Evolutionary conservation across 1,140 invertebrate species (phyloP).

Genomic region (Vollenhovia emeryi): DNA sequence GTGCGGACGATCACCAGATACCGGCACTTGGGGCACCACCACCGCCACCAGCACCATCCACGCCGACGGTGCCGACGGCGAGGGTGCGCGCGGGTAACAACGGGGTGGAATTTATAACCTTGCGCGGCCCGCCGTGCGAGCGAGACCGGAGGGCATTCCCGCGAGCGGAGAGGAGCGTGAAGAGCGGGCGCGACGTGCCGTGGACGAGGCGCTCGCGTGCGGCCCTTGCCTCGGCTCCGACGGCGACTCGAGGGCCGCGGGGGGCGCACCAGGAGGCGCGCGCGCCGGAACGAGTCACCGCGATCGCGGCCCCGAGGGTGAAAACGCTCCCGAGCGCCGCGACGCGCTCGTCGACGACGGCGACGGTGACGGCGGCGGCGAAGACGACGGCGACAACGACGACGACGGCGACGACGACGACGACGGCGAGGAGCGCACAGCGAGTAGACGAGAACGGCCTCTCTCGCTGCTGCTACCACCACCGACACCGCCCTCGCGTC

Average conservation of each 20-base stretch:
- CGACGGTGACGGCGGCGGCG: conserved; percentile 45
- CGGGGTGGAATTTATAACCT: conserved; percentile 57
- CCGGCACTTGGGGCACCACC: conserved; percentile 36
- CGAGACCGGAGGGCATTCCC: not conserved
- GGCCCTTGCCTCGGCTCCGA: not conserved
- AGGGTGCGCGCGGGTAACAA: conserved; percentile 43
- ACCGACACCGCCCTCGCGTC: conserved; percentile 79
- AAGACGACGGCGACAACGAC: conserved; percentile 50
- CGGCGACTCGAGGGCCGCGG: conserved; percentile 43
- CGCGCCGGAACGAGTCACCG: not conserved
- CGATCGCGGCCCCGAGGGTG: not conserved
- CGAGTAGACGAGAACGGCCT: conserved; percentile 60
- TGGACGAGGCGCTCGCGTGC: not conserved
- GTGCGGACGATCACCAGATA: conserved; percentile 33
- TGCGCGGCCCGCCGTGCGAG: conserved; percentile 49
- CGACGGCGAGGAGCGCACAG: conserved; percentile 48
- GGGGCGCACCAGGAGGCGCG: not conserved
- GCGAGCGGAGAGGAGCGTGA: not conserved
- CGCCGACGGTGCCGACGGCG: conserved; percentile 22
- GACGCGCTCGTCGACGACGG: conserved; percentile 60
- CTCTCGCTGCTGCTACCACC: conserved; percentile 62
- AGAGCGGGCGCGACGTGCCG: conserved; percentile 2
- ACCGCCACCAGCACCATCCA: conserved; percentile 29
- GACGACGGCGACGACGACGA: conserved; percentile 44
- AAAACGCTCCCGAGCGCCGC: conserved; percentile 22